Evolutionary conservation across 2,113 vertebrate genomes (phyloP).

Genomic region (Pituophis catenifer): DNA sequence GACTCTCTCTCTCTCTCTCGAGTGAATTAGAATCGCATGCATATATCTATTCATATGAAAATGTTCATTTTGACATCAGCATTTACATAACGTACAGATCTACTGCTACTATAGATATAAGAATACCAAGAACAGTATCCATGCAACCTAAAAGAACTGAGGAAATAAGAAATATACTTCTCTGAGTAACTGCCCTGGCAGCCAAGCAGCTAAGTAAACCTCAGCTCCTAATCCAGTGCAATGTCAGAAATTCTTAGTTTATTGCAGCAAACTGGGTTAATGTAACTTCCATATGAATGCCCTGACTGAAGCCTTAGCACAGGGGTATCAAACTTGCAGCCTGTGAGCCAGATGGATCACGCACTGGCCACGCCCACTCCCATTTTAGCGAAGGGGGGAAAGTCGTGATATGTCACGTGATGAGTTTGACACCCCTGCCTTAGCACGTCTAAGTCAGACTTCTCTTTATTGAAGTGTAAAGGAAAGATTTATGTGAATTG

Average conservation of each 20-base stretch:
- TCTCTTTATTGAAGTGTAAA: background rate
- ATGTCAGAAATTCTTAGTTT: background rate
- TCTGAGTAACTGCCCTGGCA: background rate
- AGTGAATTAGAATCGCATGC: background rate
- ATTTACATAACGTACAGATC: background rate
- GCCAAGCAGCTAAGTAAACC: background rate
- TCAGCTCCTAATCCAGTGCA: background rate
- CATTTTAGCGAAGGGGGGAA: too few species aligned
- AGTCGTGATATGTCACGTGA: too few species aligned
- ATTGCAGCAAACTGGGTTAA: background rate
- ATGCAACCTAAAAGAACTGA: background rate
- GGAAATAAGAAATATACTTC: background rate
- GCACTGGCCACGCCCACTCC: too few species aligned
- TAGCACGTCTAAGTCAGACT: background rate
- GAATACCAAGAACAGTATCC: background rate
- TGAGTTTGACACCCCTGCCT: too few species aligned
- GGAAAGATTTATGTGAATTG: background rate
- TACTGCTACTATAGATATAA: background rate
- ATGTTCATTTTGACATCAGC: background rate
- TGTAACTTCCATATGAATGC: background rate
- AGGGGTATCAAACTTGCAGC: too few species aligned
- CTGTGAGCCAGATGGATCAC: too few species aligned
- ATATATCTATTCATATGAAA: too few species aligned
- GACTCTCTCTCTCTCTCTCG: background rate
- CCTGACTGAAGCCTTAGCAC: background rate